Conservation (phyloP, 2,888 invertebrate species). For the Acrocyrtus sp. region DNA sequence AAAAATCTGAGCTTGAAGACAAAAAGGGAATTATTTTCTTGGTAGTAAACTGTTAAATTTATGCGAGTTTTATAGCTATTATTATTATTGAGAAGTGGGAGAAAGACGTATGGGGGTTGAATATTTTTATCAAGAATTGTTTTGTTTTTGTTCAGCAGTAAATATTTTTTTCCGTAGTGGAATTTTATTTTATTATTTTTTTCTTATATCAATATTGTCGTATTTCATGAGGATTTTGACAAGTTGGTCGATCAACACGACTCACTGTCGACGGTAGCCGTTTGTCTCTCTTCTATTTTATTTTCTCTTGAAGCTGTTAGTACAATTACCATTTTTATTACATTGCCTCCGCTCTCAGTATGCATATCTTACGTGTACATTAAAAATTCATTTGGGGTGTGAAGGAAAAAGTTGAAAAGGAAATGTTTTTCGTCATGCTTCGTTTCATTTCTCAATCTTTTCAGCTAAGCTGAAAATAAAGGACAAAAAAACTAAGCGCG, state of each 20-base stretch:
- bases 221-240: background rate
- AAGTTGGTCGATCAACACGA: background rate
- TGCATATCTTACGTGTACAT: constrained; percentile 6
- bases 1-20: too few relatives aligned
- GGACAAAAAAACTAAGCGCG: constrained; percentile 4
- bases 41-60: too few relatives aligned
- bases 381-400: constrained; percentile 38
- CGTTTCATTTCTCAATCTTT: constrained; percentile 26
- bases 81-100: too few relatives aligned
- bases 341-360: background rate
- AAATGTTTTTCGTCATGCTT: constrained; percentile 18
- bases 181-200: background rate
- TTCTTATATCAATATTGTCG: background rate
- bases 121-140: background rate
- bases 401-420: constrained; percentile 1
- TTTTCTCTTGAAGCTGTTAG: background rate
- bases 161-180: background rate
- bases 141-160: background rate
- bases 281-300: background rate
- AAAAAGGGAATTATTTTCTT: too few relatives aligned
- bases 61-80: too few relatives aligned
- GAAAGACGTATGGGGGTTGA: background rate
- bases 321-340: background rate
- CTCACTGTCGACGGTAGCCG: background rate
- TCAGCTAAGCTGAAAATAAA: too few relatives aligned